phyloP scores from a whole-genome alignment of 2,113 vertebrate genomes.

The Bujurquina vittata region DNA sequence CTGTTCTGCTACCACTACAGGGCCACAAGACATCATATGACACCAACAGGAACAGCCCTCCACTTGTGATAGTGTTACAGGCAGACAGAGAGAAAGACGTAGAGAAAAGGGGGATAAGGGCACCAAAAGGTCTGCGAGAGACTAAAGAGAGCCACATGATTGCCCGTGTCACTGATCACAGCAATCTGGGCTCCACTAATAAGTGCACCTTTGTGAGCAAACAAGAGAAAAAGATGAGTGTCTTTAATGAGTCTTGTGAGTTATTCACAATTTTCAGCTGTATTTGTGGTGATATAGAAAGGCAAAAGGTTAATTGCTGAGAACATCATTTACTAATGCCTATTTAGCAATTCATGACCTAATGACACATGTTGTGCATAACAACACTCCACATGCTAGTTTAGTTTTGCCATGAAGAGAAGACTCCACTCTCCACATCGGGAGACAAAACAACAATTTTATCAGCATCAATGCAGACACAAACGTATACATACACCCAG shows the following conservation, averaged over 20 bases:
- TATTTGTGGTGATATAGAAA: neutral
- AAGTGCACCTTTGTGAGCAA: slow-evolving; percentile 65
- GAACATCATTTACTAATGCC: slow-evolving; percentile 20
- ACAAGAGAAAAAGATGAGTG: neutral
- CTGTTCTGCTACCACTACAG: slow-evolving; percentile 91
- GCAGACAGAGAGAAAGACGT: slow-evolving; percentile 26
- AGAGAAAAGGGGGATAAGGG: slow-evolving; percentile 50
- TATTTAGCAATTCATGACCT: slow-evolving; percentile 34
- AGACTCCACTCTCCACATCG: slow-evolving; percentile 37
- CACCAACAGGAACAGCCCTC: slow-evolving; percentile 86
- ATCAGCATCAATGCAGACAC: neutral
- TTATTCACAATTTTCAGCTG: slow-evolving; percentile 25
- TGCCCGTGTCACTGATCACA: slow-evolving; percentile 67
- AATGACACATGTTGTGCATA: slow-evolving; percentile 50
- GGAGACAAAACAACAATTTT: slow-evolving; percentile 33
- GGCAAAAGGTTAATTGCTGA: slow-evolving; percentile 46
- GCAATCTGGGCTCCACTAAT: slow-evolving; percentile 45
- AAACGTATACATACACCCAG: neutral
- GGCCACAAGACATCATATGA: slow-evolving; percentile 90
- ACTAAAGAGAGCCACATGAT: slow-evolving; percentile 72
- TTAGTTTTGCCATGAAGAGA: slow-evolving; percentile 34
- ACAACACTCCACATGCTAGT: slow-evolving; percentile 18
- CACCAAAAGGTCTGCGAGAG: slow-evolving; percentile 70
- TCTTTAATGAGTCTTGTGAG: slow-evolving; percentile 21
- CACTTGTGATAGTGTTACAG: slow-evolving; percentile 67